These are phyloP conservation scores for Platyrinchus mystaceus DNA, from an alignment of 2,797 vertebrate genomes.

Conservation along the genomic window DNA sequence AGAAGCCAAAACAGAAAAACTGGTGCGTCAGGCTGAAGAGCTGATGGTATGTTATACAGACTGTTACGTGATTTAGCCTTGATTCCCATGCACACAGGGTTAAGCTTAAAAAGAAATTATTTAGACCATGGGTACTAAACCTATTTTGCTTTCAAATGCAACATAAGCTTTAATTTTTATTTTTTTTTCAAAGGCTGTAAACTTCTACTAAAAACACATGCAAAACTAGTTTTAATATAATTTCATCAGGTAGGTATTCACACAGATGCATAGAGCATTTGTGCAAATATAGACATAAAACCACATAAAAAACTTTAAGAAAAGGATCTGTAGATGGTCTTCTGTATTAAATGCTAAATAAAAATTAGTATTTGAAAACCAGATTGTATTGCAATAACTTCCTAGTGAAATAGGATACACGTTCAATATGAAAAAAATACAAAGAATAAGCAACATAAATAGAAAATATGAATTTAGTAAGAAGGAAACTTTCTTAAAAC, in stretches of 20 bases:
- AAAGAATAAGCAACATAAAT: not conserved
- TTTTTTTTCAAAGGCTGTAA: not conserved
- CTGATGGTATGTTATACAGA: conserved; percentile 77
- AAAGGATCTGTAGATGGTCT: not conserved
- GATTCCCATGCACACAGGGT: not conserved
- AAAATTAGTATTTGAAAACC: not conserved
- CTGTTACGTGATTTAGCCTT: not conserved
- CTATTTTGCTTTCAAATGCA: not conserved
- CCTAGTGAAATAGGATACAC: not conserved
- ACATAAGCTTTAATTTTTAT: not conserved
- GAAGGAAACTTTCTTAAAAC: not conserved
- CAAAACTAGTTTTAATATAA: not conserved
- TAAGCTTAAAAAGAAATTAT: conserved; percentile 7
- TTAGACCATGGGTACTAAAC: not conserved
- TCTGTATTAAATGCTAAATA: not conserved
- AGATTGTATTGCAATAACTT: not conserved
- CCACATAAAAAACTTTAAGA: not conserved
- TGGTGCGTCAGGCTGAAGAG: conserved; percentile 88
- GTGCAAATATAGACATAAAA: not conserved
- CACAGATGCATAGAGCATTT: not conserved
- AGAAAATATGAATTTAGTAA: not conserved
- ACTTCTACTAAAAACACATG: not conserved
- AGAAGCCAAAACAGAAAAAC: conserved; percentile 88
- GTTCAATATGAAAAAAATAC: not conserved
- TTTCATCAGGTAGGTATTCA: not conserved